Evolutionary conservation across 2,888 invertebrate genomes (phyloP).

Genomic region (Lysandra bellargus): DNA sequence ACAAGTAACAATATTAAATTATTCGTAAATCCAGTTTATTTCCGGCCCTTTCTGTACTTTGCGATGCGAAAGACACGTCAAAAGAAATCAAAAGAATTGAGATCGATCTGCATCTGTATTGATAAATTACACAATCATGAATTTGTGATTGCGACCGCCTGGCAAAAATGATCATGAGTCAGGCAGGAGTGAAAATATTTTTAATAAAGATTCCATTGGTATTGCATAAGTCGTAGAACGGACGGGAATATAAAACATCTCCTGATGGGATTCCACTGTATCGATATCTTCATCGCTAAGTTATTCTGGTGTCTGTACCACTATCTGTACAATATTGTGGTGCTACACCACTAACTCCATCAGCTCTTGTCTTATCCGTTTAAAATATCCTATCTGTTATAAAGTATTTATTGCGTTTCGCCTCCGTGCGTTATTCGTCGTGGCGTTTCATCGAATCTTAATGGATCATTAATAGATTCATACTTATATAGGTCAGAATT

Average conservation of each 20-base stretch:
- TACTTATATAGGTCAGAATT: constrained; percentile 10
- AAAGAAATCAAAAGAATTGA: constrained; percentile 5
- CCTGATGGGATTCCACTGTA: constrained; percentile 26
- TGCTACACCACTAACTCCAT: constrained; percentile 26
- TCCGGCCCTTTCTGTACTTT: not conserved
- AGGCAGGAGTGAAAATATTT: not conserved
- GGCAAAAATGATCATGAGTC: not conserved
- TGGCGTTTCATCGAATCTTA: not conserved
- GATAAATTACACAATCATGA: constrained; percentile 24
- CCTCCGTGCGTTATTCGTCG: not conserved
- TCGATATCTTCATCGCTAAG: constrained; percentile 25
- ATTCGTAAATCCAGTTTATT: not conserved
- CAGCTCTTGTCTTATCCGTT: constrained; percentile 21
- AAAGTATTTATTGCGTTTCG: constrained; percentile 4
- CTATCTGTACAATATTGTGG: constrained; percentile 16
- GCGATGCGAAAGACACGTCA: constrained; percentile 27
- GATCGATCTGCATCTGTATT: constrained; percentile 22
- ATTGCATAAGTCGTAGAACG: not conserved
- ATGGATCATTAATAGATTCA: not conserved
- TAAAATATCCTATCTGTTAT: constrained; percentile 25
- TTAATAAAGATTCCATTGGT: not conserved
- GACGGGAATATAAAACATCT: constrained; percentile 4
- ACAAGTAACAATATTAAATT: not conserved
- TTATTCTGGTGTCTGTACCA: constrained; percentile 8
- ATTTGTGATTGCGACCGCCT: not conserved